Base-by-base conservation (phyloP, 2,797 vertebrate species). In the Liparis tanakae region DNA sequence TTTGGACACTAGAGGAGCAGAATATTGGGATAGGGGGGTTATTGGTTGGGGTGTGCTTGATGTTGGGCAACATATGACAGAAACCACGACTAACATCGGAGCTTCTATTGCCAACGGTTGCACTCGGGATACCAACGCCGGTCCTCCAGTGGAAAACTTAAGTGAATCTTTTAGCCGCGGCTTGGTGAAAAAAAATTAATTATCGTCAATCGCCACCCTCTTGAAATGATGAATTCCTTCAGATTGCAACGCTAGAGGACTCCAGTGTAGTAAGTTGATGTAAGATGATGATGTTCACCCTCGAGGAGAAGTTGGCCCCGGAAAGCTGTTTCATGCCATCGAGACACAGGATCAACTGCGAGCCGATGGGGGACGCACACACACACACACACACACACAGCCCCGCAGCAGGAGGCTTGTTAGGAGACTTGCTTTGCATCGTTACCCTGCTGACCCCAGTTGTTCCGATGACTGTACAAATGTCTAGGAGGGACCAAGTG, bases 271-370 rank as follows among this genome's bases (percentile, higher is more conserved):
- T n/a, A n/a, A n/a, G n/a, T n/a, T n/a, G n/a, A n/a, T n/a, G 36
- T 9, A 39, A 33, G 44, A 76, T 74, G 43, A 34, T 70, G 61
- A 73, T 53, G 67, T 46, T 74, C 39, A 22, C 74, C 88, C 87
- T 86, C 62, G 14, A 85, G 88, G 83, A 89, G 62, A 67, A 61
- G 74, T 79, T 88, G 87, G 82, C 87, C 84, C 83, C 82, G 84
- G 89, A 83, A 85, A 91, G 89, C 87, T 85, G 90, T 82, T 91
- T 88, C 84, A 79, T 73, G 87, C 89, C 83, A 89, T 76, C 12
- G 53, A 84, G 79, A 86, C 20, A 55, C 78, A 82, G 76, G 72
- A 88, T 88, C 83, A 90, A 84, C 78, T 66, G 39, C 58, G 48
- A 71, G 87, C 86, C 87, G 54, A 5, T 18, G 41, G 85, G 89